phyloP scores from a whole-genome alignment of 1,140 invertebrate species.

The Heliconius hewitsoni region DNA sequence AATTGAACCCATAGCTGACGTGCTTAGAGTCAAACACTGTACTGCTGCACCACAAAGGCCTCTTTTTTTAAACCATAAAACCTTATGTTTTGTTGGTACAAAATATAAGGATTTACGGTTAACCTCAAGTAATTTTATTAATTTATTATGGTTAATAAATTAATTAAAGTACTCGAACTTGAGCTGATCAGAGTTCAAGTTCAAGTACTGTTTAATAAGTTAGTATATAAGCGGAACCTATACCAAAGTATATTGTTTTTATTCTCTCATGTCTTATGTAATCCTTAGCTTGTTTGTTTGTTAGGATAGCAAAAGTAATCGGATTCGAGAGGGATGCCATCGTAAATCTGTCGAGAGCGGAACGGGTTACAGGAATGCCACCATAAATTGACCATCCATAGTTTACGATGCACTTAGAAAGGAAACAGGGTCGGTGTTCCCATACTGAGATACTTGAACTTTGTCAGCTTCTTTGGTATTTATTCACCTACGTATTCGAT shows the following conservation, averaged over 20 bases:
- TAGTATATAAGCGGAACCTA: not conserved
- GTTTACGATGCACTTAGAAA: conserved; percentile 72
- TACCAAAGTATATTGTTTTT: not conserved
- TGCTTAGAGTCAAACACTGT: no score
- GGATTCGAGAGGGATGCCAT: conserved; percentile 64
- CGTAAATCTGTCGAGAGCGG: conserved; percentile 70
- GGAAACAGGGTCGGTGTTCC: conserved; percentile 55
- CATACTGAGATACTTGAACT: conserved; percentile 54
- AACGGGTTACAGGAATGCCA: conserved; percentile 70
- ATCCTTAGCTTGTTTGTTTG: conserved; percentile 36
- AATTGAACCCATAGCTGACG: no score
- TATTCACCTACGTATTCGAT: conserved; percentile 39
- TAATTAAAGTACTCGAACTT: no score
- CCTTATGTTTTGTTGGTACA: no score
- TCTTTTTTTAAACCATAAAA: no score
- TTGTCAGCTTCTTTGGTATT: conserved; percentile 50
- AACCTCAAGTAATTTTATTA: no score
- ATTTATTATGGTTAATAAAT: no score
- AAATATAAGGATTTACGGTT: no score
- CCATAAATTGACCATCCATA: conserved; percentile 78
- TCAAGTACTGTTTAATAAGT: no score
- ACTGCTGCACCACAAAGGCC: no score
- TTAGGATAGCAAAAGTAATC: conserved; percentile 46
- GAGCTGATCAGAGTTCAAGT: no score
- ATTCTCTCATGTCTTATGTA: conserved; percentile 12